Evolutionary conservation across 2,113 vertebrate genomes (phyloP), one percentile per base, ranked within the genome.

Genomic region (Catagonus wagneri): DNA sequence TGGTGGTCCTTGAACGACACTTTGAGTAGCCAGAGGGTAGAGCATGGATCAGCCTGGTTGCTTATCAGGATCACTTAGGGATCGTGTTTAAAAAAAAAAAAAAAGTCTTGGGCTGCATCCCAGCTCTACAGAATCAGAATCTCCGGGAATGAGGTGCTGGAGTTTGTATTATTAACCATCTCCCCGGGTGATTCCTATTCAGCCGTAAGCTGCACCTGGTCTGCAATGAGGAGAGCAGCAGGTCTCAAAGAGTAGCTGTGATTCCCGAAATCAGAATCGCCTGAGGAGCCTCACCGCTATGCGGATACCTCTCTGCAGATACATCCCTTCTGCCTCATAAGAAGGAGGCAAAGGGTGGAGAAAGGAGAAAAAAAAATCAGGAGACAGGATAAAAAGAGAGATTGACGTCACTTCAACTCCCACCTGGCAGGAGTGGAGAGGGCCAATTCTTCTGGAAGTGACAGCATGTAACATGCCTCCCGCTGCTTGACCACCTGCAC

Each of bases 401-500:
- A 93, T 7, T 98, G 95, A 98, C 90, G 92, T 98, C 97, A 97
- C 89, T 96, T 96, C 54, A 92, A 94, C 97, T 96, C 94, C 96
- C 96, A 96, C 95, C 97, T 96, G 96, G 97, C 90, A 97, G 71
- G 60, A 96, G 79, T 88, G 95, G 85, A 96, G 63, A 97, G 68
- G 84, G 95, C 96, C 97, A 97, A 97, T 96, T 97, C 97, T 97
- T 90, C 93, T 96, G 81, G 81, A 97, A 97, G 81, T 89, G 96
- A 96, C 96, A 96, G 95, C 95, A 96, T 95, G 97, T 29, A 78
- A 79, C 7, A 16, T 50, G 44, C 88, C 89, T 97, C 96, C 96
- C 9, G 84, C 96, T 96, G 97, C 92, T 96, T 95, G 92, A 84
- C 97, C 97, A 98, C 97, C 97, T 98, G 97, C 90, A 97, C 94